Conservation (phyloP, 2,113 vertebrate species). For the Paramisgurnus dabryanus region DNA sequence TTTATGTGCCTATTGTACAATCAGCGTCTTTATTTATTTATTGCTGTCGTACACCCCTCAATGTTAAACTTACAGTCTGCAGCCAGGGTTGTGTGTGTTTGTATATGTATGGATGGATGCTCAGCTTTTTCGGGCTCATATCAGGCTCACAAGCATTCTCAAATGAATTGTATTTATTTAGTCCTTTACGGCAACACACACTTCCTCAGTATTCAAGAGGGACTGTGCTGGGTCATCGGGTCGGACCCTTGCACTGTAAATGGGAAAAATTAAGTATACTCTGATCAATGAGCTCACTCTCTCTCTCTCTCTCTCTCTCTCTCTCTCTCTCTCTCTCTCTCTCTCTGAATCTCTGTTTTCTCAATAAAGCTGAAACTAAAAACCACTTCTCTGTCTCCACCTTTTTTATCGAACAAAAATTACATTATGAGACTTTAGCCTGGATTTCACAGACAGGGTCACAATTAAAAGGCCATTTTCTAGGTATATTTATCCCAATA, state of each 20-base stretch:
- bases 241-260: constrained; percentile 35
- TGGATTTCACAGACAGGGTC: too few relatives aligned
- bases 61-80: constrained; percentile 17
- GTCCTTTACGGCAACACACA: constrained; percentile 1
- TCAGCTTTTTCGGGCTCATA: neutral
- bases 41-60: constrained; percentile 18
- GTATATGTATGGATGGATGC: constrained; percentile 21
- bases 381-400: constrained; percentile 17
- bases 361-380: constrained; percentile 42
- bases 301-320: neutral
- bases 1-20: constrained; percentile 24
- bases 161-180: constrained; percentile 46
- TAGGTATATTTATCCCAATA: too few relatives aligned
- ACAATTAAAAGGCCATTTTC: too few relatives aligned
- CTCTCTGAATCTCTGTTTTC: constrained; percentile 35
- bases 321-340: constrained; percentile 28
- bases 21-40: neutral
- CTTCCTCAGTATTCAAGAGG: constrained; percentile 9
- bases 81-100: constrained; percentile 14
- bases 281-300: constrained; percentile 10
- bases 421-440: too few relatives aligned
- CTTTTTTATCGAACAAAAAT: too few relatives aligned
- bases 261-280: constrained; percentile 18
- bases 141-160: neutral
- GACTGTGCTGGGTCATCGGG: constrained; percentile 28